A percentile compares a stretch with the other conserved stretches of the same genome.
These are phyloP conservation scores for Labeo calbasu DNA, from an alignment of 2,797 vertebrate genomes.

Conservation along the genomic window DNA sequence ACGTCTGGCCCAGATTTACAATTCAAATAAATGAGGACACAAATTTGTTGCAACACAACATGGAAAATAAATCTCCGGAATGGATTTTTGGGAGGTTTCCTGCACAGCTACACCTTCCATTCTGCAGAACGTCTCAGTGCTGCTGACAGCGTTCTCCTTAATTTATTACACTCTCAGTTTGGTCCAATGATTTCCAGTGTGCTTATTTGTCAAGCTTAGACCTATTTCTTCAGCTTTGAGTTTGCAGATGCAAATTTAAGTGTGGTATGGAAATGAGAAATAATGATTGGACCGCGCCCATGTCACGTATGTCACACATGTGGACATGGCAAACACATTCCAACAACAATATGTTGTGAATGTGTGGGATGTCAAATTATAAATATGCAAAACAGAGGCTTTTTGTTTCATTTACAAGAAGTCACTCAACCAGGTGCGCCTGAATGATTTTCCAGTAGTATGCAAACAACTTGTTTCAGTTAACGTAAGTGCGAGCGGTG, in stretches of 20 bases:
- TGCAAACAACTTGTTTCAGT: slow-evolving; percentile 48
- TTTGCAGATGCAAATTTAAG: slow-evolving; percentile 13
- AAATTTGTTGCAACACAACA: slow-evolving; percentile 39
- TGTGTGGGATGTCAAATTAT: slow-evolving; percentile 37
- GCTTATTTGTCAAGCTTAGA: slow-evolving; percentile 12
- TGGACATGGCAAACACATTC: slow-evolving; percentile 25
- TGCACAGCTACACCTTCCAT: slow-evolving; percentile 24
- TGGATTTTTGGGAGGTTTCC: slow-evolving; percentile 18
- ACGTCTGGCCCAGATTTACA: slow-evolving; percentile 50
- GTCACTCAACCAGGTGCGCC: slow-evolving; percentile 55
- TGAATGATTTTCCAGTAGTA: slow-evolving; percentile 54
- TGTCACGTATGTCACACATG: background rate
- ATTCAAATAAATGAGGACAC: slow-evolving; percentile 44
- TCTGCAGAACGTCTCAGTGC: slow-evolving; percentile 1
- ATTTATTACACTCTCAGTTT: slow-evolving; percentile 5
- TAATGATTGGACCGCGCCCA: slow-evolving; percentile 9
- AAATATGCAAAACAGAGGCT: slow-evolving; percentile 51
- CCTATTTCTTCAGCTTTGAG: background rate
- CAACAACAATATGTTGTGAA: slow-evolving; percentile 5
- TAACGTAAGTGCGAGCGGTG: slow-evolving; percentile 1
- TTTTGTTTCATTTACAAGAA: slow-evolving; percentile 48
- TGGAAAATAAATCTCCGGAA: background rate
- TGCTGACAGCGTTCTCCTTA: background rate
- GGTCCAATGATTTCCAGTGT: background rate
- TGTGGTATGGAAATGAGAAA: slow-evolving; percentile 10